Evolutionary conservation across 30 jellyfish, hydroid and myxozoan species (phyloP).

Genomic region (Hydractinia echinata): DNA sequence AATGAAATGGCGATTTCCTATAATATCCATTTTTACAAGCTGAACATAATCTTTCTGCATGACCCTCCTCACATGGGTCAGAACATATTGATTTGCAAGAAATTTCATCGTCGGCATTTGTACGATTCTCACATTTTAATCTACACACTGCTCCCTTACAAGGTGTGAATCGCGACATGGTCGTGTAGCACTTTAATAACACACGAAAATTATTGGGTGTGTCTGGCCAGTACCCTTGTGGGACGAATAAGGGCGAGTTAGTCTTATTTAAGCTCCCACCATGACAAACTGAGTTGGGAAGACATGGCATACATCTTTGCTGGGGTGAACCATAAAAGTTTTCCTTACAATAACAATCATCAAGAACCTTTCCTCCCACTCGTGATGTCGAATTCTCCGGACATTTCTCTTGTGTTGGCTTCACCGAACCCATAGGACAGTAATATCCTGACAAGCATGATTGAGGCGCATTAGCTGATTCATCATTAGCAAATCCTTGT

Average conservation of each 20-base stretch:
- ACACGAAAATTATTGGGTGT: conserved; percentile 60
- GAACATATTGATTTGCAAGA: conserved; percentile 62
- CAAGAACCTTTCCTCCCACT: conserved; percentile 63
- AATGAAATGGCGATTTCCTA: conserved; percentile 82
- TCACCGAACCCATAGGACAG: conserved; percentile 98
- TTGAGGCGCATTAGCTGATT: conserved; percentile 97
- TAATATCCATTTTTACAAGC: conserved; percentile 87
- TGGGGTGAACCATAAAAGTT: conserved; percentile 76
- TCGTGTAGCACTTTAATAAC: conserved; percentile 71
- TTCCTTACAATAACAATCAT: conserved; percentile 82
- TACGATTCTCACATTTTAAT: conserved; percentile 63
- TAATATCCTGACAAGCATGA: conserved; percentile 87
- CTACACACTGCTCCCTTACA: conserved; percentile 85
- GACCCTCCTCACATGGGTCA: conserved; percentile 92
- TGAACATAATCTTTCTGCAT: conserved; percentile 90
- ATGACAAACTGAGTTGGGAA: conserved; percentile 64
- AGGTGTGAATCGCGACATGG: conserved; percentile 88
- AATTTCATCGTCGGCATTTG: conserved; percentile 62
- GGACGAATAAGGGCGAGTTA: conserved; percentile 73
- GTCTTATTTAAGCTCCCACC: conserved; percentile 75
- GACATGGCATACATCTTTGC: conserved; percentile 82
- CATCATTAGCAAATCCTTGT: conserved; percentile 70
- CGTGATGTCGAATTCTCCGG: conserved; percentile 93
- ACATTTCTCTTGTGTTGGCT: conserved; percentile 97
- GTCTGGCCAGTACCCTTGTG: conserved; percentile 98